Evolutionary conservation across 2,113 vertebrate genomes (phyloP).

Genomic region (Xiphophorus maculatus): DNA sequence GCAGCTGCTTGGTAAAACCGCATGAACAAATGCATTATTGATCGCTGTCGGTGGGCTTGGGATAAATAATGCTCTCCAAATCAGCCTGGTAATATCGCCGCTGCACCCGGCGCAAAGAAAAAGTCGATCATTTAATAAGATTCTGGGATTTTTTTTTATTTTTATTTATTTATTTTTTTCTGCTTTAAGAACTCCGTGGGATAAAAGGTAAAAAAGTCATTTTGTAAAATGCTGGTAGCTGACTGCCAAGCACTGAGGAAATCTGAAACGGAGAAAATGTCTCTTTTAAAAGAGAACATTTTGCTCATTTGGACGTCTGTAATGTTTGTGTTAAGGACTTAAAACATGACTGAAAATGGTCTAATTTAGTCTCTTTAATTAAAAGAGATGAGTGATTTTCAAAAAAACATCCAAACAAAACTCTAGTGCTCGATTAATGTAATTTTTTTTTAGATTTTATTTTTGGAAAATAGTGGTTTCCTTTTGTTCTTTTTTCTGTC

Average conservation of each 20-base stretch:
- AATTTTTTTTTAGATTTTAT: too few species aligned
- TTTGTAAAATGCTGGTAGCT: constrained; percentile 12
- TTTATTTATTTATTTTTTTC: background rate
- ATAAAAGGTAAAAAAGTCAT: constrained; percentile 11
- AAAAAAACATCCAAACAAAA: too few species aligned
- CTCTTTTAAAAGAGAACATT: background rate
- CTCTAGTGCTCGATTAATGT: too few species aligned
- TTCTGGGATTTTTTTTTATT: constrained; percentile 7
- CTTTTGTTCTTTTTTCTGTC: too few species aligned
- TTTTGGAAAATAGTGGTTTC: too few species aligned
- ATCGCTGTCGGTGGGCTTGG: constrained; percentile 57
- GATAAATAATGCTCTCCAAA: constrained; percentile 65
- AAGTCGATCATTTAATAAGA: constrained; percentile 40
- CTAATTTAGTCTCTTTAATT: too few species aligned
- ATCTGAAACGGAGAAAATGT: background rate
- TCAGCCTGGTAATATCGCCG: constrained; percentile 8
- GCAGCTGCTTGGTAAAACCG: constrained; percentile 41
- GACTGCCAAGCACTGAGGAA: constrained; percentile 5
- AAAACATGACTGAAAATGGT: background rate
- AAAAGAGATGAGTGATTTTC: too few species aligned
- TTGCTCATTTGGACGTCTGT: background rate
- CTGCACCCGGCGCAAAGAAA: constrained; percentile 1
- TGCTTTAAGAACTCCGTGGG: constrained; percentile 25
- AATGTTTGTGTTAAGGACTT: background rate
- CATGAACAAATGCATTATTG: constrained; percentile 57